Conservation (phyloP, 2,888 invertebrate genomes). For the Synergus gifuensis region DNA sequence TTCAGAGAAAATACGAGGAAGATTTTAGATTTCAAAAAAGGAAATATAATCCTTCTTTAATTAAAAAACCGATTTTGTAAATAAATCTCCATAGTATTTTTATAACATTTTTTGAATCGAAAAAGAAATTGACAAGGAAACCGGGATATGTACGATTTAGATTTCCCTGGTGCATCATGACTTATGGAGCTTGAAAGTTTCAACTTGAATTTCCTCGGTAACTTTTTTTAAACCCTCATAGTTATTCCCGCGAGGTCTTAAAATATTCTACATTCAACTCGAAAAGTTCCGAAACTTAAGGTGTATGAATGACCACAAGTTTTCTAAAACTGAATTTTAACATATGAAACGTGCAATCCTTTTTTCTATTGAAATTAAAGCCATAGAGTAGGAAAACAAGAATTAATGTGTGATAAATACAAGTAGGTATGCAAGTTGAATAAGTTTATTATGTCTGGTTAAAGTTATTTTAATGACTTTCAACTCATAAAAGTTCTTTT, state of each 20-base stretch:
- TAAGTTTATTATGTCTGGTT: neutral
- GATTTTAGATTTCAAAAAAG: neutral
- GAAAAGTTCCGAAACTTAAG: conserved; percentile 3
- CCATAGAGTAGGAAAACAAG: neutral
- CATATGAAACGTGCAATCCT: neutral
- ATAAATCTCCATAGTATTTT: neutral
- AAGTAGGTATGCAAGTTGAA: neutral
- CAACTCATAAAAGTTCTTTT: conserved; percentile 21
- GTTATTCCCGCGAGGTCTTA: conserved; percentile 33
- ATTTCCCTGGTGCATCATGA: conserved; percentile 38
- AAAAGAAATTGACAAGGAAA: conserved; percentile 27
- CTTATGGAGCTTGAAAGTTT: conserved; percentile 33
- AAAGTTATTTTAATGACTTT: conserved; percentile 6
- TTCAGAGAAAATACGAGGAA: neutral
- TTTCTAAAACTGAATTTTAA: neutral
- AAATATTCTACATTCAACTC: conserved; percentile 6
- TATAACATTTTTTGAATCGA: neutral
- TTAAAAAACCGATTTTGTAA: neutral
- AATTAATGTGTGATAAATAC: neutral
- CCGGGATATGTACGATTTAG: conserved; percentile 27
- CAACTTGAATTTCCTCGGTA: conserved; percentile 21
- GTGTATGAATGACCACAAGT: neutral
- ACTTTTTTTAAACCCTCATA: conserved; percentile 36
- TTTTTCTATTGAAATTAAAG: neutral
- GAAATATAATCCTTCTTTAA: neutral